Conservation (phyloP, 1,140 invertebrate genomes). For the Ceratosolen solmsi region DNA sequence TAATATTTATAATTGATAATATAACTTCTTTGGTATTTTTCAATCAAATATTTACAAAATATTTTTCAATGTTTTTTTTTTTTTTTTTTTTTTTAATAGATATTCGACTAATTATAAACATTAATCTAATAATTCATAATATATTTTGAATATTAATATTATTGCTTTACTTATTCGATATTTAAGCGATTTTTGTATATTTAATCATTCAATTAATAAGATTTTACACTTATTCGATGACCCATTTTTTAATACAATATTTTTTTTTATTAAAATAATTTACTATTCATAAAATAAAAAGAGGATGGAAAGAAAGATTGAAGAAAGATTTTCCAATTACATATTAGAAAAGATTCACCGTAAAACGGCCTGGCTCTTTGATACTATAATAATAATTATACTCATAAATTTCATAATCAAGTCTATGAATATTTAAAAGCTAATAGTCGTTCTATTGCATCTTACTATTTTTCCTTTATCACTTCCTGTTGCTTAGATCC, state of each 20-base stretch:
- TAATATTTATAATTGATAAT: too few species aligned
- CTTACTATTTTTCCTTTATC: conserved; percentile 13
- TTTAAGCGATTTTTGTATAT: too few species aligned
- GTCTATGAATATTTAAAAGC: background rate
- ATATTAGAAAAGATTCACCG: background rate
- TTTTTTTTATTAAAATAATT: background rate
- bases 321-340: background rate
- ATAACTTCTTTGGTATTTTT: too few species aligned
- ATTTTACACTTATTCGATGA: background rate
- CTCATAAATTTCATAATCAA: conserved; percentile 34
- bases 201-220: background rate
- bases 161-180: too few species aligned
- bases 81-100: background rate
- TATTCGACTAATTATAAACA: background rate
- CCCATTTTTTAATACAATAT: background rate
- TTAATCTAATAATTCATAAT: too few species aligned
- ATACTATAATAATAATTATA: background rate
- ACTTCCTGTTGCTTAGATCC: background rate
- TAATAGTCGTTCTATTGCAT: background rate
- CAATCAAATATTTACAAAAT: too few species aligned
- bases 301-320: background rate
- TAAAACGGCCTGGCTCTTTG: background rate
- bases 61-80: too few species aligned
- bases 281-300: background rate
- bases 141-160: too few species aligned